Percentiles rank a stretch among this genome's conserved stretches.
Evolutionary conservation across 2,113 vertebrate species (phyloP).

Genomic region (Talpa occidentalis): DNA sequence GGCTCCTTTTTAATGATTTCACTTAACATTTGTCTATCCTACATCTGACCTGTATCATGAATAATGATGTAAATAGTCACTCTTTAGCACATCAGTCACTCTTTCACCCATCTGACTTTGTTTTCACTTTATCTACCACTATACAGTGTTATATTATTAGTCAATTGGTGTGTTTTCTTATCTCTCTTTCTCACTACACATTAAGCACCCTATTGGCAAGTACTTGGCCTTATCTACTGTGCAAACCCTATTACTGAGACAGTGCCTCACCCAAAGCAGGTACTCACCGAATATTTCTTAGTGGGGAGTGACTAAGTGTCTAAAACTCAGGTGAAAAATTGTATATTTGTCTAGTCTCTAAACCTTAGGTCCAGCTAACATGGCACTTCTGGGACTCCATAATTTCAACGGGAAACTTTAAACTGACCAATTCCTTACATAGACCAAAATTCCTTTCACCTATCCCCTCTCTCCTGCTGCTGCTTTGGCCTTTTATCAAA

Average conservation of each 20-base stretch:
- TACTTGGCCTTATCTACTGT: background rate
- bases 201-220: background rate
- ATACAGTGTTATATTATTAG: background rate
- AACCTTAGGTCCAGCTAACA: background rate
- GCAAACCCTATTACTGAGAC: background rate
- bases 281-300: background rate
- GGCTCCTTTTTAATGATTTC: background rate
- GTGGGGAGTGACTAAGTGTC: background rate
- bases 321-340: background rate
- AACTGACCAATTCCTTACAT: background rate
- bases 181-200: constrained; percentile 10
- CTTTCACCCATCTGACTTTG: background rate
- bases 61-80: background rate
- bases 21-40: background rate
- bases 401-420: background rate
- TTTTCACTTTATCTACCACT: constrained; percentile 19
- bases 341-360: background rate
- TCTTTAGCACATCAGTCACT: background rate
- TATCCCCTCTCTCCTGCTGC: background rate
- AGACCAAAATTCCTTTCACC: background rate
- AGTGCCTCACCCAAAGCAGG: background rate
- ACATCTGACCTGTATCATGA: background rate
- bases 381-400: background rate
- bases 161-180: constrained; percentile 30
- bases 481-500: background rate